Conservation (phyloP, 64 coral and sea anemone genomes). For the Stichodactyla mertensii region DNA sequence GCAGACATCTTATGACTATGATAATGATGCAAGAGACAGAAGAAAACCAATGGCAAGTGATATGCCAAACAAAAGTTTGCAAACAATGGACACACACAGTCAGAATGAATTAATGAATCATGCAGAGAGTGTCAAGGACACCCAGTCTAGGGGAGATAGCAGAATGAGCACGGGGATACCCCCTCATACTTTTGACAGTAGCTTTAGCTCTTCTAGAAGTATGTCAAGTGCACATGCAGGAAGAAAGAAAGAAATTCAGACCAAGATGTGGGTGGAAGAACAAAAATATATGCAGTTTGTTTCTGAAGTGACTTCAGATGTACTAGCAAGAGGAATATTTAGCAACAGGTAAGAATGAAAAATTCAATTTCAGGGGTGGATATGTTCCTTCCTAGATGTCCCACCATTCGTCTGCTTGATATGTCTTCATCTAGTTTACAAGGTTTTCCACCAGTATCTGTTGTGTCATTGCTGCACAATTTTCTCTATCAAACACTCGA, state of each 20-base stretch:
- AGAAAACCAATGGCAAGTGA: neutral
- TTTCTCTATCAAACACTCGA: neutral
- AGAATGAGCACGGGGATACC: neutral
- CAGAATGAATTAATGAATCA: neutral
- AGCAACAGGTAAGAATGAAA: slow-evolving; percentile 46
- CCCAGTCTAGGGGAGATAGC: neutral
- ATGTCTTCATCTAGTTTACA: neutral
- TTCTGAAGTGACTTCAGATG: slow-evolving; percentile 72
- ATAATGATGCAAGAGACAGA: slow-evolving; percentile 2
- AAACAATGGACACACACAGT: neutral
- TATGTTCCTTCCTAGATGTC: neutral
- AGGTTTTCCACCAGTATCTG: neutral
- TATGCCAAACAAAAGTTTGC: neutral
- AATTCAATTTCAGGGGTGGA: no score
- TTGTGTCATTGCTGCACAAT: neutral
- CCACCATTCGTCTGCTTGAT: no score
- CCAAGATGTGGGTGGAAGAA: slow-evolving; percentile 47
- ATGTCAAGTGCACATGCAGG: slow-evolving; percentile 7
- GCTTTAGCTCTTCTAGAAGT: neutral
- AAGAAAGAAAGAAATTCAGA: slow-evolving; percentile 22
- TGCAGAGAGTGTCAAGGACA: neutral
- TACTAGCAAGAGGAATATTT: slow-evolving; percentile 69
- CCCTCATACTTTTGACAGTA: neutral
- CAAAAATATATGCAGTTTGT: slow-evolving; percentile 66
- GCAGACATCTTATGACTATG: neutral